A percentile compares a stretch with the other conserved stretches of the same genome.
phyloP scores from a whole-genome alignment of 2,888 invertebrate species.

The Latrodectus elegans region DNA sequence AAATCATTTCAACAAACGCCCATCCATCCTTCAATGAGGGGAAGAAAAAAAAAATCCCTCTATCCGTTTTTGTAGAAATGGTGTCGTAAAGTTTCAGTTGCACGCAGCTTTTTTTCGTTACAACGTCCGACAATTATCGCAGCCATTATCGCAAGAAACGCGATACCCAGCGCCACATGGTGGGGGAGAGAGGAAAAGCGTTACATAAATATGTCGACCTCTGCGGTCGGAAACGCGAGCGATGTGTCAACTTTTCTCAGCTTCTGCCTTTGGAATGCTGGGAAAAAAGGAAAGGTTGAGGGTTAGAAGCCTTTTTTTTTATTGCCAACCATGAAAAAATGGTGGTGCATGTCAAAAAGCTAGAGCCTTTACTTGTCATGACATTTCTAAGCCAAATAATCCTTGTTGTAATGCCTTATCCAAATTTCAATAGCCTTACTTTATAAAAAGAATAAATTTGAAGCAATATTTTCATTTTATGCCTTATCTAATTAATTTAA shows the following conservation, averaged over 20 bases:
- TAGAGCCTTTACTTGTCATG: neutral
- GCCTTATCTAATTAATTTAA: too few species aligned
- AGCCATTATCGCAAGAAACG: conserved; percentile 48
- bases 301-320: neutral
- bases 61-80: conserved; percentile 34
- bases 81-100: conserved; percentile 16
- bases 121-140: conserved; percentile 53
- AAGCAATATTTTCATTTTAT: too few species aligned
- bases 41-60: neutral
- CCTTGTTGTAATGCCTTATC: too few species aligned
- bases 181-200: conserved; percentile 41
- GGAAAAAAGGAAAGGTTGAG: neutral
- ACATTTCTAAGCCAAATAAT: neutral
- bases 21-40: conserved; percentile 38
- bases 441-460: too few species aligned
- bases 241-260: conserved; percentile 54
- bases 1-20: conserved; percentile 35
- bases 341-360: neutral
- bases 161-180: conserved; percentile 61
- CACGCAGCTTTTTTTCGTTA: conserved; percentile 7
- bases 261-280: conserved; percentile 8
- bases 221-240: conserved; percentile 34
- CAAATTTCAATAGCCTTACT: too few species aligned
- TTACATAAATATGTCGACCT: conserved; percentile 58
- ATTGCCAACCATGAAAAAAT: neutral